Evolutionary conservation across 2,888 invertebrate species (phyloP), one percentile per base, ranked within the genome.

Genomic region (Phytoseiulus persimilis): DNA sequence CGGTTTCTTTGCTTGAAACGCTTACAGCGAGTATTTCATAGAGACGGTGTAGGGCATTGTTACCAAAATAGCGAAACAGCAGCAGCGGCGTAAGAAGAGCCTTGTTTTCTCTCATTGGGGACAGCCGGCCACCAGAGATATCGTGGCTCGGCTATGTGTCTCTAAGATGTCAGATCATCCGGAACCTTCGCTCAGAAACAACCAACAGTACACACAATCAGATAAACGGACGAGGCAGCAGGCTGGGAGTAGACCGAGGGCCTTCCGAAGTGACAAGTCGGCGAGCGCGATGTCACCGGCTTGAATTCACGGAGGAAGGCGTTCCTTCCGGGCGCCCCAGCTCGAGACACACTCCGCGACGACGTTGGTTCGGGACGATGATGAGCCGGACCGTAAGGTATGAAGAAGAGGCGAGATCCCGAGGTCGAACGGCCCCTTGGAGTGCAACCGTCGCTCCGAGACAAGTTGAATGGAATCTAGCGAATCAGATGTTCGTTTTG

Each of bases 101-200:
- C 65, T 65, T 65, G 65, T 65, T 65, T 6, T 65, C 65, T 65
- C 65, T 65, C 65, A 65, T 65, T 65, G 65, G 65, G 65, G 18
- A 28, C 65, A 65, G 18, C 23, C 65, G 39, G 9, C 39, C 39
- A 18, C 11, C 65, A 18, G 65, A 65, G 65, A 65, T 65, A 65
- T 65, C 65, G 5, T 28, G 65, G 28, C 65, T 18, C 18, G 65
- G 18, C 65, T 65, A 65, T 65, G 65, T 65, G 65, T 65, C 65
- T 65, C 65, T 65, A 65, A 65, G 65, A 65, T 65, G 65, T 65
- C 65, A 65, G 65, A 65, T 65, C 65, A 65, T 65, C 65, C 65
- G 65, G 65, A 65, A 65, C 65, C 65, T 65, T 65, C 65, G 65
- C 65, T 28, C 65, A 23, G 65, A 65, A 65, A 65, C 65, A 65